Evolutionary conservation across 2,113 vertebrate genomes (phyloP), one percentile per base, ranked within the genome.

Genomic region (Stegastes partitus): DNA sequence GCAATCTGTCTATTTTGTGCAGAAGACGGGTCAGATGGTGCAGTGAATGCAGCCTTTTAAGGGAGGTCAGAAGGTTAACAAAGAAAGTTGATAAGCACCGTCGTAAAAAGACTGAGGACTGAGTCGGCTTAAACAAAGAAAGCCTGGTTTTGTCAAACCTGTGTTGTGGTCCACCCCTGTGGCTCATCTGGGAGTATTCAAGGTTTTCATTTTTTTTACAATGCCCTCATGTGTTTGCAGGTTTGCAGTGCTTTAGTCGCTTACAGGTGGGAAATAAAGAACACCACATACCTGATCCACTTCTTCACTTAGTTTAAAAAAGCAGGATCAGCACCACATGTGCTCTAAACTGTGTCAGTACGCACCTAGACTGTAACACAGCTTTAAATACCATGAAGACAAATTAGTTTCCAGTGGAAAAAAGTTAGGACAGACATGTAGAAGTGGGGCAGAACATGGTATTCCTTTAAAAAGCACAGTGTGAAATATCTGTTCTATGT

Each of bases 251-350:
- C 22, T 39, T 59, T 4, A 22, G 49, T 22, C 53, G 3, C 28
- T 25, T 25, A 9, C 8, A 72, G 45, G 54, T 23, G 28, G 53
- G 21, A 50, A 19, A 53, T 74, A 54, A 74, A 50, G 50, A 65
- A 19, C 28, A 56, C 22, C 44, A 16, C 19, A 2, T 11, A 2
- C 25, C 28, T 64, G 56, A 72, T 65, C 57, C 53, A 64, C 44
- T 76, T 76, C 22, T 59, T 3, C 22, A n/a, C 5, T 37, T 11
- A 3, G 26, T 14, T 16, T 4, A 12, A 65, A 53, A 58, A 65
- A 69, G 31, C 22, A 62, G 22, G 7, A 42, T 66, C 73, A 61
- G 26, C 55, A 68, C 11, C 26, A 21, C 8, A 14, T 57, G 47
- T 2, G 3, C 62, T 50, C 44, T 39, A 26, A 45, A 61, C 55